Evolutionary conservation across 2,888 invertebrate species (phyloP), one percentile per base, ranked within the genome.

Genomic region (Pachycephus smyrnensis): DNA sequence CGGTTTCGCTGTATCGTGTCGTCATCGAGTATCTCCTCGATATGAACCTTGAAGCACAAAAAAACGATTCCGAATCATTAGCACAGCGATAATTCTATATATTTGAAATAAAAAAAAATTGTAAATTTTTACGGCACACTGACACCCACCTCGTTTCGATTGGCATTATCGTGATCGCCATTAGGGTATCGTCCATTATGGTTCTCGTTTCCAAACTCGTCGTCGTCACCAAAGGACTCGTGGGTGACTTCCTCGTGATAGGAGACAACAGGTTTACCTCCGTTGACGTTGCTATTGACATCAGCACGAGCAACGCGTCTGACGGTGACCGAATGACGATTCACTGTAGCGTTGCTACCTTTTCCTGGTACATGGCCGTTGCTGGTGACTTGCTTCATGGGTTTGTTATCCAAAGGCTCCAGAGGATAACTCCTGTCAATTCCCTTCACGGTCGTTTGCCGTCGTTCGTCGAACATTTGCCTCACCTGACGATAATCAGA

Each of bases 381-480:
- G 85, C 80, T 85, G 82, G 79, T 81, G 79, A 80, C 80, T 77
- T 88, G 88, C 82, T 90, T 91, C 77, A 87, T 88, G 86, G 92
- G 92, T 86, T 94, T 94, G 81, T 88, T 89, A 84, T 93, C 93
- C 77, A 97, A 93, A 0, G 97, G 97, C 87, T 96, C 95, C 1
- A 97, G 92, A 0, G 96, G 97, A 91, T 96, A 95, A 88, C 96
- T 96, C 86, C 95, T 95, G 92, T 97, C 97, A 82, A 96, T 95
- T 68, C 96, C 96, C 77, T 90, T 91, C 73, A 88, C 89, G 4
- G 94, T 95, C 79, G 93, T 93, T 84, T 95, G 95, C 69, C 96
- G 94, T 36, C 96, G 94, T 89, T 97, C 97, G 88, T 97, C 96
- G 88, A 97, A 97, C 95, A 97, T 95, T 92, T 97, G 97, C 23